phyloP scores from a whole-genome alignment of 2,797 vertebrate genomes.

The Lagocephalus sceleratus region DNA sequence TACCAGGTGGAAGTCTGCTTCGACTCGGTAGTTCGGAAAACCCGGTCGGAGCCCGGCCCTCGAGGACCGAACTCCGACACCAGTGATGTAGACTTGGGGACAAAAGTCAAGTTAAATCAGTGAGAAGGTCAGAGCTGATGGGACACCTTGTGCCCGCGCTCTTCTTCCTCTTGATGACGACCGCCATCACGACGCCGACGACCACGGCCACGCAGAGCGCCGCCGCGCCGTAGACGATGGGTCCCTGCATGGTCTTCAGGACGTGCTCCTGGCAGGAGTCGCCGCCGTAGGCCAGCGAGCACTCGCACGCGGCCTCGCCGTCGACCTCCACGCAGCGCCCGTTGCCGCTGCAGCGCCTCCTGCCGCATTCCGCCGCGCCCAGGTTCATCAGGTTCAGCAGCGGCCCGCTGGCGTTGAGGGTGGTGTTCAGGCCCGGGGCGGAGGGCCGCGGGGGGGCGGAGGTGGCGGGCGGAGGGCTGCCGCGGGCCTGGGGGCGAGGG shows the following conservation, averaged over 20 bases:
- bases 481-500: neutral
- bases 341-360: slow-evolving; percentile 70
- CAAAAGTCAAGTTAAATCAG: too few relatives aligned
- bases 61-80: too few relatives aligned
- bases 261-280: slow-evolving; percentile 75
- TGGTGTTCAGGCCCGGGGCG: neutral
- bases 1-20: too few relatives aligned
- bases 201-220: slow-evolving; percentile 56
- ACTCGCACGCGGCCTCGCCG: slow-evolving; percentile 67
- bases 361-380: slow-evolving; percentile 51
- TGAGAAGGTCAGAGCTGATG: neutral
- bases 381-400: slow-evolving; percentile 47
- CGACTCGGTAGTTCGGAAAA: too few relatives aligned
- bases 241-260: slow-evolving; percentile 49
- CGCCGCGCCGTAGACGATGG: slow-evolving; percentile 58
- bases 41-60: too few relatives aligned
- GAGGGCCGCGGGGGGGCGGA: neutral
- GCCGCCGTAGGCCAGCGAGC: slow-evolving; percentile 71
- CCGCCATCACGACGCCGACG: slow-evolving; percentile 62
- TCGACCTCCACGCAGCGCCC: slow-evolving; percentile 72
- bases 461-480: slow-evolving; percentile 2
- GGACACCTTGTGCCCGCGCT: slow-evolving; percentile 52
- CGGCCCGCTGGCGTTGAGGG: slow-evolving; percentile 13
- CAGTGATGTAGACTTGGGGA: too few relatives aligned
- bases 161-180: slow-evolving; percentile 63